Conservation (phyloP, 1,140 invertebrate species). For the Papilio xuthus region DNA sequence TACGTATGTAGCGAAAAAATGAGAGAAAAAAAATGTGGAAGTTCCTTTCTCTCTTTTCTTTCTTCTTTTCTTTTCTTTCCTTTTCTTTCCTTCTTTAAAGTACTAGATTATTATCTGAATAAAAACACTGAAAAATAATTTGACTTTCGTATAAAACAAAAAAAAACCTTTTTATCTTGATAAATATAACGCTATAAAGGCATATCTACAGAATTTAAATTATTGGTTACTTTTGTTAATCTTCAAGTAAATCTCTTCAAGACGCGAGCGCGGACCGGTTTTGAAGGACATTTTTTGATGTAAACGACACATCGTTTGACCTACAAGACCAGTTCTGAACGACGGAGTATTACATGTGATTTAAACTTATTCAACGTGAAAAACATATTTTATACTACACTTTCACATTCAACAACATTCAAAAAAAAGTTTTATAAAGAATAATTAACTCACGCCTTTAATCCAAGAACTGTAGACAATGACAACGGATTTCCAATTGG, state of each 20-base stretch:
- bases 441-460: not conserved
- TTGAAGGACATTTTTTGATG: conserved; percentile 40
- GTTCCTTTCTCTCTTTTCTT: too few species aligned
- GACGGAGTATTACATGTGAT: conserved; percentile 2
- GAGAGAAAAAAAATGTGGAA: too few species aligned
- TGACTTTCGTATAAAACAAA: not conserved
- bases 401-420: not conserved
- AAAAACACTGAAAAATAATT: too few species aligned
- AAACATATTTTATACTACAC: not conserved
- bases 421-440: not conserved
- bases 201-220: not conserved
- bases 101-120: too few species aligned
- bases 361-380: not conserved
- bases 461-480: too few species aligned
- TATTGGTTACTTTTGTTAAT: not conserved
- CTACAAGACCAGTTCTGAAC: conserved; percentile 41
- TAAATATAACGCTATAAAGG: too few species aligned
- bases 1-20: too few species aligned
- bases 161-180: too few species aligned
- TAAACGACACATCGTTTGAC: conserved; percentile 30
- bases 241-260: not conserved
- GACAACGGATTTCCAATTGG: too few species aligned
- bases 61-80: too few species aligned
- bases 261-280: conserved; percentile 25
- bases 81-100: too few species aligned